Conservation (phyloP, 1,140 invertebrate genomes). For the Drosophila miranda region DNA sequence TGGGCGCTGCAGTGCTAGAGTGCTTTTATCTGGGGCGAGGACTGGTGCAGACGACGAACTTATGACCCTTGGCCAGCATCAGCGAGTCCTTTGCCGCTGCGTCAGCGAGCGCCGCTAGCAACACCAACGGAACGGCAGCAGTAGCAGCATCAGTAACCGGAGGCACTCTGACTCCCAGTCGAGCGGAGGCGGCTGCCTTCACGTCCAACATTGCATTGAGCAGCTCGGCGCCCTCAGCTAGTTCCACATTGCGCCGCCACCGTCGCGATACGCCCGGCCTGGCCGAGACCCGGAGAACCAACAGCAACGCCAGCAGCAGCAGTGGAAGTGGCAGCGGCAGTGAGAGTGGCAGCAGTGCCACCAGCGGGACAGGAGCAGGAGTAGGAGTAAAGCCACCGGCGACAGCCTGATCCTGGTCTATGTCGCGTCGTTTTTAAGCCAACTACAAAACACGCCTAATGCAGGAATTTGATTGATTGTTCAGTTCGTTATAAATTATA, state of each 20-base stretch:
- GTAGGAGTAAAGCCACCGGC: conserved; percentile 54
- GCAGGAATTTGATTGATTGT: conserved; percentile 77
- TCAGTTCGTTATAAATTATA: conserved; percentile 63
- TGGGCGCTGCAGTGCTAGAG: conserved; percentile 86
- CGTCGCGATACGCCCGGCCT: conserved; percentile 61
- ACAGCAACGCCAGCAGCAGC: conserved; percentile 66
- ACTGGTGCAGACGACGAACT: conserved; percentile 83
- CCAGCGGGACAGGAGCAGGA: conserved; percentile 10
- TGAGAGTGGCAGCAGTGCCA: conserved; percentile 21
- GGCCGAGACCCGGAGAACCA: conserved; percentile 62
- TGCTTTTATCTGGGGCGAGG: conserved; percentile 84
- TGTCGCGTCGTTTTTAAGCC: conserved; percentile 59
- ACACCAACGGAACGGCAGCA: conserved; percentile 1
- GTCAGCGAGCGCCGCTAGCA: conserved; percentile 61
- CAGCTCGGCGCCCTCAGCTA: conserved; percentile 73
- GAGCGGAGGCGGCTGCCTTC: conserved; percentile 69
- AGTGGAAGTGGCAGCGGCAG: conserved; percentile 26
- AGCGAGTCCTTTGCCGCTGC: conserved; percentile 78
- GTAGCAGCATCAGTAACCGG: conserved; percentile 11
- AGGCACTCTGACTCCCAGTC: conserved; percentile 63
- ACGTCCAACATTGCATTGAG: conserved; percentile 72
- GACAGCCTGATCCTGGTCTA: conserved; percentile 74
- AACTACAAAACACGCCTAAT: conserved; percentile 58
- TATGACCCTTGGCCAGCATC: conserved; percentile 82
- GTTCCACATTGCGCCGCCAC: conserved; percentile 71